Conservation (phyloP, 2,113 vertebrate genomes). For the Callorhinus ursinus region DNA sequence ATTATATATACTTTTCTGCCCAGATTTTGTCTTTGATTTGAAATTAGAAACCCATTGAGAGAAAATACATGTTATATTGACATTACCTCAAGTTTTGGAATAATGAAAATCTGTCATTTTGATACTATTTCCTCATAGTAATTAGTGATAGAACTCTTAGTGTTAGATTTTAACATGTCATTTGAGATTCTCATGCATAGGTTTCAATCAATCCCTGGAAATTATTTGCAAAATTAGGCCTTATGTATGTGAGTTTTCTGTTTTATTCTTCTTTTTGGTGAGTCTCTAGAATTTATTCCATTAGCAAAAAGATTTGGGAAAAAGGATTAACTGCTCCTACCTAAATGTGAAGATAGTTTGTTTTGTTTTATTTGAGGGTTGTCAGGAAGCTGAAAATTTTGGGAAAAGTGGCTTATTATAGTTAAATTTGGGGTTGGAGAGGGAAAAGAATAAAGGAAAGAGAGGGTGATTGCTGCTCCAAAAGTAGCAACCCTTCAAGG, state of each 20-base stretch:
- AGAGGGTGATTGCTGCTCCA: accelerated
- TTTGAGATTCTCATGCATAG: not conserved
- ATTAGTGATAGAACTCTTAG: not conserved
- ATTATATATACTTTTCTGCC: not conserved
- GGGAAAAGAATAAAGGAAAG: too few relatives aligned
- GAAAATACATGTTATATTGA: not conserved
- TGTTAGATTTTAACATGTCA: not conserved
- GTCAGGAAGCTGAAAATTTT: not conserved
- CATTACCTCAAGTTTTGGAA: not conserved
- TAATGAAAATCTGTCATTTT: not conserved
- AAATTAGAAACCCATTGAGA: not conserved
- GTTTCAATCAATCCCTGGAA: not conserved
- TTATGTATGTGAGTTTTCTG: not conserved
- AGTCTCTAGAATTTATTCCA: not conserved
- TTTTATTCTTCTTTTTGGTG: not conserved
- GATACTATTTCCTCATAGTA: not conserved
- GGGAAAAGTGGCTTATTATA: not conserved
- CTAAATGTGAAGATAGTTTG: not conserved
- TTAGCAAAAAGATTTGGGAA: not conserved
- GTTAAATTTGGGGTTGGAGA: too few relatives aligned
- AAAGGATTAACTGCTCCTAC: not conserved
- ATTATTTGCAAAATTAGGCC: not conserved
- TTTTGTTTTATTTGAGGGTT: not conserved
- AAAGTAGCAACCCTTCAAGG: not conserved
- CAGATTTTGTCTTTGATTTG: not conserved